Percentiles rank a stretch among this genome's conserved stretches.
These are phyloP conservation scores for Eretmochelys imbricata DNA, from an alignment of 2,113 vertebrate species.

Conservation along the genomic window DNA sequence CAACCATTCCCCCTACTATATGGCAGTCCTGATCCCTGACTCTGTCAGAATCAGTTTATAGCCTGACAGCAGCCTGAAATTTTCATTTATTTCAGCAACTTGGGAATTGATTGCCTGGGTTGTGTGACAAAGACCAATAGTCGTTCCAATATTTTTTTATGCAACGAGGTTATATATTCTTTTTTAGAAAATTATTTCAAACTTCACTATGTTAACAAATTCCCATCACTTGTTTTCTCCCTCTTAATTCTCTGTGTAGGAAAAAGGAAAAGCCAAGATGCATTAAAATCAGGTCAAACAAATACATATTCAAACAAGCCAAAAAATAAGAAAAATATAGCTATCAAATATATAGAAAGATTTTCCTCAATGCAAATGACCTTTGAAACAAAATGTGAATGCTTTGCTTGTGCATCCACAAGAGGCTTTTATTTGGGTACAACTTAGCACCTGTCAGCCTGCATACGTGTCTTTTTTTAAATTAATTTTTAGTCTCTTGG, in stretches of 20 bases:
- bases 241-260: background rate
- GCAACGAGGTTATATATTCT: background rate
- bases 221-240: background rate
- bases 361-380: background rate
- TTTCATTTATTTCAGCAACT: slow-evolving; percentile 52
- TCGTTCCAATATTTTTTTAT: background rate
- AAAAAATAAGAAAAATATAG: background rate
- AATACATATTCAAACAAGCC: background rate
- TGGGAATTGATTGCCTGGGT: slow-evolving; percentile 1
- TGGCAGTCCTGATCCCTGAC: background rate
- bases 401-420: background rate
- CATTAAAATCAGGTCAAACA: background rate
- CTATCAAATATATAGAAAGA: background rate
- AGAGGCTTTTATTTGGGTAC: background rate
- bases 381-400: background rate
- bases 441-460: background rate
- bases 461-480: slow-evolving; percentile 2
- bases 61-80: slow-evolving; percentile 41
- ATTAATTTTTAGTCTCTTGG: background rate
- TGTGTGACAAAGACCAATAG: slow-evolving; percentile 15
- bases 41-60: slow-evolving; percentile 38
- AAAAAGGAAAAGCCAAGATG: background rate
- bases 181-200: slow-evolving; percentile 40
- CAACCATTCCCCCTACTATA: background rate
- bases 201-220: background rate